Conservation (phyloP, 1,140 invertebrate genomes). For the Megathymus violae region DNA sequence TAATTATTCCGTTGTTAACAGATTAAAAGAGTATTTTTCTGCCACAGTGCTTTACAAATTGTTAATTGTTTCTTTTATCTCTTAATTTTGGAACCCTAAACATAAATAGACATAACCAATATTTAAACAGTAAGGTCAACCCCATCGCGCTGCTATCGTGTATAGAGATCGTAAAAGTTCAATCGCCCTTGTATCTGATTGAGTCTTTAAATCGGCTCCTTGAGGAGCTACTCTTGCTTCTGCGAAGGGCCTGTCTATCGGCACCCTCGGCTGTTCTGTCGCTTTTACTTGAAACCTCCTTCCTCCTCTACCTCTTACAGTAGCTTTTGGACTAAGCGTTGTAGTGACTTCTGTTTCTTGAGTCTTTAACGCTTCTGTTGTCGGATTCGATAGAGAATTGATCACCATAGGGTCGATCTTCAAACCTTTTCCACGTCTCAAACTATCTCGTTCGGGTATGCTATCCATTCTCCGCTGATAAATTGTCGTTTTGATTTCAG, state of each 20-base stretch:
- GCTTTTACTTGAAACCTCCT: conserved; percentile 56
- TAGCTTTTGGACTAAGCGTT: conserved; percentile 59
- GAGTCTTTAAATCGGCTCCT: conserved; percentile 69
- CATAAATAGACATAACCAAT: conserved; percentile 50
- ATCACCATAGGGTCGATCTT: conserved; percentile 63
- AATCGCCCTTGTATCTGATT: conserved; percentile 89
- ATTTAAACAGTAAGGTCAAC: conserved; percentile 56
- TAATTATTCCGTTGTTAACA: not conserved
- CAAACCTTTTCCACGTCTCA: conserved; percentile 72
- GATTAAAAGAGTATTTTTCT: not conserved
- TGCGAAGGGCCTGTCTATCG: conserved; percentile 58
- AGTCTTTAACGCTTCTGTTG: conserved; percentile 55
- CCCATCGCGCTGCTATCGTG: conserved; percentile 91
- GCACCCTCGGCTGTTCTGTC: conserved; percentile 53
- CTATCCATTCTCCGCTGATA: conserved; percentile 44
- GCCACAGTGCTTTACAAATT: not conserved
- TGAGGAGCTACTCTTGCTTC: conserved; percentile 78
- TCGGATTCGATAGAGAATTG: conserved; percentile 64
- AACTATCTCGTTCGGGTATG: conserved; percentile 36
- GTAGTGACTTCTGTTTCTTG: conserved; percentile 57
- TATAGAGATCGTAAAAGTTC: conserved; percentile 92
- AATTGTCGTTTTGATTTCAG: conserved; percentile 64
- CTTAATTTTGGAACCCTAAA: conserved; percentile 52
- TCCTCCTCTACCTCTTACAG: conserved; percentile 45
- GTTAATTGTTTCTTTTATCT: conserved; percentile 23